Percentiles rank a stretch among this genome's conserved stretches.
These are phyloP conservation scores for Sylvilagus floridanus DNA, from an alignment of 2,797 vertebrate species.

Conservation along the genomic window DNA sequence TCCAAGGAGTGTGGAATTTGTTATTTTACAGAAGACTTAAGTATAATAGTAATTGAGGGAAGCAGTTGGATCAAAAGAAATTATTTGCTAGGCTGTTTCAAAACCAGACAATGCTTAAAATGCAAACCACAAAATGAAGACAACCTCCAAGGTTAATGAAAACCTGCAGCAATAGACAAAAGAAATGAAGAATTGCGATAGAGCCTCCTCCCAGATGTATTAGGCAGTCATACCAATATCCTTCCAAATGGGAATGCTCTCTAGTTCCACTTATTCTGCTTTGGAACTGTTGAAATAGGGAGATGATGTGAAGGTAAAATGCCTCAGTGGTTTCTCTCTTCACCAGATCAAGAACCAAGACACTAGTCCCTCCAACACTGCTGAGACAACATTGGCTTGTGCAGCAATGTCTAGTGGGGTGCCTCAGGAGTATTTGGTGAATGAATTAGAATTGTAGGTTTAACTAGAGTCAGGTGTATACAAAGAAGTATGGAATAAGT, in stretches of 20 bases:
- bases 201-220: constrained; percentile 66
- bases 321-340: constrained; percentile 50
- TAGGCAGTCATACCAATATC: constrained; percentile 64
- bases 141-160: constrained; percentile 84
- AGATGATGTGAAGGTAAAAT: constrained; percentile 64
- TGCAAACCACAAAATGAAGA: constrained; percentile 81
- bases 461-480: constrained; percentile 27
- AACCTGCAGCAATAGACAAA: constrained; percentile 80
- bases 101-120: constrained; percentile 79
- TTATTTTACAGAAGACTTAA: constrained; percentile 72
- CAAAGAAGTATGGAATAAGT: not conserved
- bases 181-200: constrained; percentile 69
- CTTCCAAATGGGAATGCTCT: constrained; percentile 10
- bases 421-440: not conserved
- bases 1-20: constrained; percentile 28
- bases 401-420: not conserved
- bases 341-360: constrained; percentile 57
- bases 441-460: constrained; percentile 9
- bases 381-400: not conserved
- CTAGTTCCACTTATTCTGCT: constrained; percentile 48
- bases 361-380: not conserved
- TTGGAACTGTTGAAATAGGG: constrained; percentile 60
- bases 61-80: constrained; percentile 76
- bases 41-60: constrained; percentile 75
- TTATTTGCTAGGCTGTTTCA: constrained; percentile 75